phyloP scores from a whole-genome alignment of 2,113 vertebrate genomes.

The Psittacula cyanocephala region DNA sequence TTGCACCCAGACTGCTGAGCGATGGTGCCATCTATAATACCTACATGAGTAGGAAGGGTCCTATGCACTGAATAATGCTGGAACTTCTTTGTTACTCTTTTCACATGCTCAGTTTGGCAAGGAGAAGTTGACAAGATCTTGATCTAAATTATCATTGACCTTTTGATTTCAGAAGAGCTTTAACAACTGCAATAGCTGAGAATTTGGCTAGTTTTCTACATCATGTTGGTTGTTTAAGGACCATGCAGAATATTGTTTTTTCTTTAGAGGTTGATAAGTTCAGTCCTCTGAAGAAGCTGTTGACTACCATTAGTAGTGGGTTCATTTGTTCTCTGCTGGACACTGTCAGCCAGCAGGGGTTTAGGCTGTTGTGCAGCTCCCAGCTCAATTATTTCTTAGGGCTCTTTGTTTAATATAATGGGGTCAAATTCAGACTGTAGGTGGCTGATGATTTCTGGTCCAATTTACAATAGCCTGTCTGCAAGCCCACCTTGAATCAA shows the following conservation, averaged over 20 bases:
- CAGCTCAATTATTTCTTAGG: constrained; percentile 65
- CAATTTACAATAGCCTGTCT: constrained; percentile 61
- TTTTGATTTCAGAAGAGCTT: neutral
- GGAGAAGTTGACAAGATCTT: neutral
- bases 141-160: neutral
- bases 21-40: neutral
- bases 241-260: neutral
- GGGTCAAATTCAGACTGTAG: constrained; percentile 62
- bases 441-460: constrained; percentile 51
- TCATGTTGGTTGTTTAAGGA: neutral
- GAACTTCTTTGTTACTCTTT: neutral
- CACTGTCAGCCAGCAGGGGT: constrained; percentile 61
- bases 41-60: neutral
- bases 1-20: neutral
- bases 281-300: constrained; percentile 61
- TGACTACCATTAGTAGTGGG: constrained; percentile 66
- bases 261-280: constrained; percentile 25
- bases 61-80: neutral
- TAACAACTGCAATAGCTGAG: neutral
- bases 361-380: constrained; percentile 56
- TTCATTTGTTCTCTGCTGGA: constrained; percentile 70
- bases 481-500: constrained; percentile 27
- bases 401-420: constrained; percentile 70
- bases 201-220: neutral
- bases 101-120: neutral